Conservation (phyloP, 2,888 invertebrate genomes). For the Galerucella nymphaeae region DNA sequence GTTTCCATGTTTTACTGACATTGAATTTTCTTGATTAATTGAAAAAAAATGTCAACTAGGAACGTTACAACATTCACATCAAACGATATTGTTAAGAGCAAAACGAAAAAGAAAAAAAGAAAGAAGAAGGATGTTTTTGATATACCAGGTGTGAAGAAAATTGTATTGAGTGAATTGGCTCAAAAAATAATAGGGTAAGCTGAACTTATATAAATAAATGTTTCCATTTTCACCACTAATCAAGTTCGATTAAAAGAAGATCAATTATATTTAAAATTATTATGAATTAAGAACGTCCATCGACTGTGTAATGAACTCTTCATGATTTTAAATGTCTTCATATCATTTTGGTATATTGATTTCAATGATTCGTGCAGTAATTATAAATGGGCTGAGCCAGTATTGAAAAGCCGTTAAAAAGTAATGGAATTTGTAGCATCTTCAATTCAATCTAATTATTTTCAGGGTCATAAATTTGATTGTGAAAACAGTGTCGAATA, state of each 20-base stretch:
- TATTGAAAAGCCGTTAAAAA: too few relatives aligned
- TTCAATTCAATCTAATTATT: too few relatives aligned
- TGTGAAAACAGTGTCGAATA: too few relatives aligned
- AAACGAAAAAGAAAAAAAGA: conserved; percentile 41
- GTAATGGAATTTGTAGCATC: too few relatives aligned
- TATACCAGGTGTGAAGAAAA: conserved; percentile 69
- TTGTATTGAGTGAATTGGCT: conserved; percentile 69
- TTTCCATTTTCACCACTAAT: neutral
- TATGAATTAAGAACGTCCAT: too few relatives aligned
- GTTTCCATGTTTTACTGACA: conserved; percentile 11
- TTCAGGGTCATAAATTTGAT: too few relatives aligned
- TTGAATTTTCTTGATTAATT: neutral
- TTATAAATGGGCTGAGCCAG: too few relatives aligned
- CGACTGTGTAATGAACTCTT: too few relatives aligned
- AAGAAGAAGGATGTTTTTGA: conserved; percentile 60
- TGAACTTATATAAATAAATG: neutral
- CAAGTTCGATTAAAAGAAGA: neutral
- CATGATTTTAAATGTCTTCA: too few relatives aligned
- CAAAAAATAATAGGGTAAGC: conserved; percentile 70
- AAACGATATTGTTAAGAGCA: conserved; percentile 19
- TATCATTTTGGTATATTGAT: too few relatives aligned
- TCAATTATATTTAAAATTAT: too few relatives aligned
- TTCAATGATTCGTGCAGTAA: too few relatives aligned
- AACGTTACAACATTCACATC: neutral
- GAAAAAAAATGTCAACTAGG: conserved; percentile 18